phyloP scores from a whole-genome alignment of 2,888 invertebrate genomes.

The Trichacis sp. region DNA sequence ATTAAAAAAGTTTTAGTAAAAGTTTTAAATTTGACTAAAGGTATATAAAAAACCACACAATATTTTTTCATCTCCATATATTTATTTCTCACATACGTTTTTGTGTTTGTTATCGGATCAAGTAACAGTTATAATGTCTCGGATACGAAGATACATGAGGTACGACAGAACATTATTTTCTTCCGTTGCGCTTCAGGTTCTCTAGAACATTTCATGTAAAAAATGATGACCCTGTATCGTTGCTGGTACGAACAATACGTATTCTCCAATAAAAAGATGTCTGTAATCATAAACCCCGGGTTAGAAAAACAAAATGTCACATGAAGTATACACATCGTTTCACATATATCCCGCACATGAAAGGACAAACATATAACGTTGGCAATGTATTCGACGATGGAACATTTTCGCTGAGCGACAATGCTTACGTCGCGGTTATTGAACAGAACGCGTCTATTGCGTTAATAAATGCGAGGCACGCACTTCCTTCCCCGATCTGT shows the following conservation, averaged over 20 bases:
- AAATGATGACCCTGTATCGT: constrained; percentile 39
- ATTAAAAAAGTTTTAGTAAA: too few species aligned
- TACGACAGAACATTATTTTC: constrained; percentile 21
- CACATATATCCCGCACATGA: neutral
- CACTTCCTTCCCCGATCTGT: constrained; percentile 11
- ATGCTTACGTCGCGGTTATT: constrained; percentile 13
- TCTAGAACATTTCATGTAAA: constrained; percentile 15
- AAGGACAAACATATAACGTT: neutral
- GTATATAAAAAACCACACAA: neutral
- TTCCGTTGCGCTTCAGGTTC: constrained; percentile 13
- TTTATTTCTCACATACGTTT: constrained; percentile 38
- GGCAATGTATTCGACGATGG: neutral
- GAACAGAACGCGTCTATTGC: constrained; percentile 11
- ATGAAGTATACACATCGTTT: neutral
- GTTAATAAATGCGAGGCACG: constrained; percentile 16
- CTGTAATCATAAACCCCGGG: too few species aligned
- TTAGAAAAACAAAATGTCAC: too few species aligned
- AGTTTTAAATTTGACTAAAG: too few species aligned
- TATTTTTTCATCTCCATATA: constrained; percentile 23
- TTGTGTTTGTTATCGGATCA: constrained; percentile 23
- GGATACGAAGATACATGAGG: constrained; percentile 20
- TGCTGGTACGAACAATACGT: constrained; percentile 9
- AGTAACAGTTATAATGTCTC: constrained; percentile 32
- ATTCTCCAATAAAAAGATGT: too few species aligned
- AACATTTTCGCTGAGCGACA: neutral